These are phyloP conservation scores for Vulpes ferrilata DNA, from an alignment of 2,113 vertebrate species.

Conservation along the genomic window DNA sequence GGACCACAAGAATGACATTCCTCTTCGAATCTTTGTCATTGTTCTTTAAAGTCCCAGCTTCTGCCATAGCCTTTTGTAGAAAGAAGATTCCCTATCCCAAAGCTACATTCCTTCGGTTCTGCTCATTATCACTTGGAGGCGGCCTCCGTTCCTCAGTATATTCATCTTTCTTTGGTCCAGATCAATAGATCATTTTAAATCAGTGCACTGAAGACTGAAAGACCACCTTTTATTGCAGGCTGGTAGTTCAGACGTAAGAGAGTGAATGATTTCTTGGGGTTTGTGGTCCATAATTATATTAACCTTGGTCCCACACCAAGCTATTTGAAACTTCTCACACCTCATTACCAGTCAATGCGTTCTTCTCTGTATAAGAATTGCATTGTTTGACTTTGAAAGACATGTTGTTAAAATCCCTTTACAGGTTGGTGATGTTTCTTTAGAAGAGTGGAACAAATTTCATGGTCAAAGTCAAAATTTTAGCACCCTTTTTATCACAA, in stretches of 20 bases:
- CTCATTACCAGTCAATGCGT: constrained; percentile 76
- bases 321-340: constrained; percentile 76
- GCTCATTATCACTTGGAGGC: constrained; percentile 76
- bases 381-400: constrained; percentile 81
- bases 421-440: constrained; percentile 75
- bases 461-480: constrained; percentile 81
- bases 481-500: constrained; percentile 69
- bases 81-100: constrained; percentile 54
- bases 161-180: constrained; percentile 75
- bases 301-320: constrained; percentile 77
- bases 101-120: constrained; percentile 78
- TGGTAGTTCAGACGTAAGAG: constrained; percentile 75
- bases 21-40: constrained; percentile 67
- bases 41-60: constrained; percentile 76
- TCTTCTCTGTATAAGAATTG: constrained; percentile 72
- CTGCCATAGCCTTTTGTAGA: constrained; percentile 66
- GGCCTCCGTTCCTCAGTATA: constrained; percentile 70
- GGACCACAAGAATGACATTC: constrained; percentile 67
- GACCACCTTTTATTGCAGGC: constrained; percentile 66
- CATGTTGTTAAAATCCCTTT: constrained; percentile 80
- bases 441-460: constrained; percentile 76
- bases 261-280: constrained; percentile 74
- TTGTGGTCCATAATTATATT: constrained; percentile 76
- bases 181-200: constrained; percentile 85
- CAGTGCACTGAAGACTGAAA: constrained; percentile 78